A percentile compares a stretch with the other conserved stretches of the same genome.
phyloP scores from a whole-genome alignment of 2,113 vertebrate genomes.

The Bufo bufo region DNA sequence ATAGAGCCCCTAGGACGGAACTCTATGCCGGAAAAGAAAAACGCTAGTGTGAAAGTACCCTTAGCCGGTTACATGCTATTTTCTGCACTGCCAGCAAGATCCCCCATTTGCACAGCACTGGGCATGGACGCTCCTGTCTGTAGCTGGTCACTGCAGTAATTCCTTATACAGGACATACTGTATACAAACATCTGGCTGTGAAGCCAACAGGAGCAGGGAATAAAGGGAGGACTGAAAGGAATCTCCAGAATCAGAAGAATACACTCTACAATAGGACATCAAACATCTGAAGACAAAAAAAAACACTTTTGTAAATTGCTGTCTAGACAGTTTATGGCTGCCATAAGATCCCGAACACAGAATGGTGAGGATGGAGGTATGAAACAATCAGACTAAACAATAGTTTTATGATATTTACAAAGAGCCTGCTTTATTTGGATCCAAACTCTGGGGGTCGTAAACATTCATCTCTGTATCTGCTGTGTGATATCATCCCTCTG shows the following conservation, averaged over 20 bases:
- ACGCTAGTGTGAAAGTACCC: no score
- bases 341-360: conserved; percentile 93
- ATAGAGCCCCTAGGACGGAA: no score
- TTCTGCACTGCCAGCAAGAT: no score
- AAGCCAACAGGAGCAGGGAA: background rate
- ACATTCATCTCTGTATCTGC: conserved; percentile 68
- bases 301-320: conserved; percentile 91
- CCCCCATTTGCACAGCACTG: no score
- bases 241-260: background rate
- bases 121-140: no score
- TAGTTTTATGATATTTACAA: conserved; percentile 86
- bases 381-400: conserved; percentile 91
- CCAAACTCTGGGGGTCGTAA: conserved; percentile 70
- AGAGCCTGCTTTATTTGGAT: conserved; percentile 79
- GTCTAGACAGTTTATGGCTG: conserved; percentile 99
- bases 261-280: conserved; percentile 72
- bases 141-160: no score
- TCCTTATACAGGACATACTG: no score
- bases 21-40: no score
- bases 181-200: background rate
- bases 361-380: conserved; percentile 86
- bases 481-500: conserved; percentile 65
- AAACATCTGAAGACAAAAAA: conserved; percentile 90
- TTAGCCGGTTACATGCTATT: no score
- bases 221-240: background rate